Conservation (phyloP, 2,888 invertebrate species). For the Amaurobius ferox region DNA sequence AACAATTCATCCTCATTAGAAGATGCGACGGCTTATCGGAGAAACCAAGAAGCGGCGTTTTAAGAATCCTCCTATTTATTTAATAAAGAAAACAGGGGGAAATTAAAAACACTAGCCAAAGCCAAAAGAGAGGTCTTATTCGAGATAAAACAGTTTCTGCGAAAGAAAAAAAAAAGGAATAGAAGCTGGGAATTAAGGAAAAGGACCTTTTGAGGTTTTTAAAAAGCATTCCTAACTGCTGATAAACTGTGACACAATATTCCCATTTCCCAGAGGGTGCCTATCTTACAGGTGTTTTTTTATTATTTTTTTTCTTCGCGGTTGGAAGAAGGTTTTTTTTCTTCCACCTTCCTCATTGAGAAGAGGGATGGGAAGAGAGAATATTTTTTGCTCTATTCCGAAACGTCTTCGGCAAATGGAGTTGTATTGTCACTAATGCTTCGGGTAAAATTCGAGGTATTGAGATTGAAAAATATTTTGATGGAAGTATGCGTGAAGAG, state of each 20-base stretch:
- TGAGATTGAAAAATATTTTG: no score
- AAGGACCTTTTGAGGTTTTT: slow-evolving; percentile 10
- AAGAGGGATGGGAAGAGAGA: not conserved
- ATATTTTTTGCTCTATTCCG: not conserved
- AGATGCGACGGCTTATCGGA: not conserved
- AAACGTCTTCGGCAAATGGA: not conserved
- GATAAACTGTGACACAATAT: slow-evolving; percentile 56
- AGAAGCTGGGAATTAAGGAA: not conserved
- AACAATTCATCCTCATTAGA: not conserved
- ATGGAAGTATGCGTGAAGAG: no score
- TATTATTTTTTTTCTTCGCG: not conserved
- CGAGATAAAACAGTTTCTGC: not conserved
- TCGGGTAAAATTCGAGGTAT: no score
- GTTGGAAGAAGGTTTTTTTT: slow-evolving; percentile 1
- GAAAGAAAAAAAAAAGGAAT: not conserved
- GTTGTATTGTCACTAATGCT: not conserved
- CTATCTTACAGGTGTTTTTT: slow-evolving; percentile 24
- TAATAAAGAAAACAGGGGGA: not conserved
- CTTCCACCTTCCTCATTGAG: not conserved
- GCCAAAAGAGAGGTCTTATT: not conserved
- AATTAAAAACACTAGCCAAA: not conserved
- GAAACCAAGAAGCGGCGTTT: not conserved
- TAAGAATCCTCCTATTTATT: not conserved
- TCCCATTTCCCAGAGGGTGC: slow-evolving; percentile 28
- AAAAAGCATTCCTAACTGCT: slow-evolving; percentile 45